Evolutionary conservation across 2,888 invertebrate species (phyloP), one percentile per base, ranked within the genome.

Genomic region (Lycophotia porphyrea): DNA sequence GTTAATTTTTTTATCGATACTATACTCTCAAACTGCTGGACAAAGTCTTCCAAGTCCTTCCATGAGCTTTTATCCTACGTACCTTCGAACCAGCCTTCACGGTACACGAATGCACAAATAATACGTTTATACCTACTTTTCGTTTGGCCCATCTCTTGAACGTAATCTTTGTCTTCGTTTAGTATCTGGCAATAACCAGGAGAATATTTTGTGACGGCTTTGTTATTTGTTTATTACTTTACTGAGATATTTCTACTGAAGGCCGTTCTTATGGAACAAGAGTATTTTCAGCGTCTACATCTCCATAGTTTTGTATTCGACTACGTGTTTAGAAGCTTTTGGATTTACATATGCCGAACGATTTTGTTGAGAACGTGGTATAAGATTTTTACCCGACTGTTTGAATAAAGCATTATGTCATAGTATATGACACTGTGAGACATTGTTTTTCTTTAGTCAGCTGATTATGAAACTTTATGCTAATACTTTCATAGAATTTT

Each of bases 171-270:
- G 86, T 31, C 74, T 63, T 67, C 71, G 47, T 75, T 77, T 77
- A 84, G 84, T 84, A 84, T 88, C 86, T 88, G 85, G 87, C 82
- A 88, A 84, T 87, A 87, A 86, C 74, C 78, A 78, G 74, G 76
- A 87, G 82, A 80, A 84, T 85, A 88, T 89, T 90, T 85, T 78
- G 80, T 89, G 84, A 81, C 79, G 82, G 75, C 80, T 82, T 87
- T 86, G 88, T 84, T 88, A 86, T 86, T 87, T 87, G 87, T 86
- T 86, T 84, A 84, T 87, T 82, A 87, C 84, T 87, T 83, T 84
- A 74, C 75, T 77, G 67, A 84, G 78, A 84, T 87, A 86, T 83
- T 87, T 86, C 74, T 78, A 76, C 47, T 78, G 84, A 88, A 88
- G 88, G 88, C 81, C 78, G 72, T 80, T 76, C 80, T 75, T 80